phyloP scores from a whole-genome alignment of 2,797 vertebrate species.

The Eurystomus glaucurus region DNA sequence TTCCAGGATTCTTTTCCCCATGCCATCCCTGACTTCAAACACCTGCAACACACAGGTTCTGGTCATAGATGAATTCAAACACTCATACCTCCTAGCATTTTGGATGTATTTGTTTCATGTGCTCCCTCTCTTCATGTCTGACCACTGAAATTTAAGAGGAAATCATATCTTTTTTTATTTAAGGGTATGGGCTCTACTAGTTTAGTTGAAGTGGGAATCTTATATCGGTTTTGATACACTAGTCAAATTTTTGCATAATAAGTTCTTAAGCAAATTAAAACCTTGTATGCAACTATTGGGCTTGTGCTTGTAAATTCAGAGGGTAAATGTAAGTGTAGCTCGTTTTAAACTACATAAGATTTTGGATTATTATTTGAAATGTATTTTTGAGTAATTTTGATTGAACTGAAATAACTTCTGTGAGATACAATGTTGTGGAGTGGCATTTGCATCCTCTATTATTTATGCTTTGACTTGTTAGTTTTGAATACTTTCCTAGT shows the following conservation, averaged over 20 bases:
- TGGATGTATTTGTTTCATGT: background rate
- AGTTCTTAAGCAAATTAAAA: conserved; percentile 22
- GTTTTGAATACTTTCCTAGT: background rate
- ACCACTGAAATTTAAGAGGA: conserved; percentile 31
- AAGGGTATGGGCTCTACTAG: background rate
- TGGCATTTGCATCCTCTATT: background rate
- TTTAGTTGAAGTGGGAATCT: background rate
- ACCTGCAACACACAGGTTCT: background rate
- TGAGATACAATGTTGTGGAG: background rate
- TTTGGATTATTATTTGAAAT: conserved; percentile 25
- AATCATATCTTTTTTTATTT: conserved; percentile 1
- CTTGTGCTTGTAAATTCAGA: conserved; percentile 1
- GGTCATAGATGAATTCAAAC: background rate
- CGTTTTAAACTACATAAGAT: background rate
- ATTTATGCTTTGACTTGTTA: background rate
- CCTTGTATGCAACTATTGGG: background rate
- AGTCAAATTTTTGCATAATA: background rate
- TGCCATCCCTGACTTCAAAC: background rate
- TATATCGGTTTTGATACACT: background rate
- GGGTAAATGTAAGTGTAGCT: background rate
- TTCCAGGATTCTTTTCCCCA: background rate
- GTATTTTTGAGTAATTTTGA: conserved; percentile 23
- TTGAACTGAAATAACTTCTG: background rate
- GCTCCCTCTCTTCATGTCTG: conserved; percentile 21
- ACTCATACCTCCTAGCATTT: background rate